Conservation (phyloP, 2,113 vertebrate genomes). For the Muscicapa adusta region DNA sequence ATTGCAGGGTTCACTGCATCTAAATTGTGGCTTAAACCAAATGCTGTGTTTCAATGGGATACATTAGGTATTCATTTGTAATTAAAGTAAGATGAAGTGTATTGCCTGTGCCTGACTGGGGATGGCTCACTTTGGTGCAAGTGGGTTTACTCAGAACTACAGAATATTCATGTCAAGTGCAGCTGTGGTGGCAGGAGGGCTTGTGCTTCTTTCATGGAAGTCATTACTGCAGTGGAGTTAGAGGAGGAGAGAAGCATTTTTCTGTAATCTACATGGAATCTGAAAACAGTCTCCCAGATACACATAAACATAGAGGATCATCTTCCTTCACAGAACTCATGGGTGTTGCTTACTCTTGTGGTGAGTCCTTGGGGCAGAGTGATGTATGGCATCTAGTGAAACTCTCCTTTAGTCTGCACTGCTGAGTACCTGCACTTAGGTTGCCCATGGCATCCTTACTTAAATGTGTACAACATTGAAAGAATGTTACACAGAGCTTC, state of each 20-base stretch:
- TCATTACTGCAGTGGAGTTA: neutral
- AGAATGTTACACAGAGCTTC: neutral
- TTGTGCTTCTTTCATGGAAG: neutral
- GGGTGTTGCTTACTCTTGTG: neutral
- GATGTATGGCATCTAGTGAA: neutral
- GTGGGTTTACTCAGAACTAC: neutral
- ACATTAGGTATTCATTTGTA: neutral
- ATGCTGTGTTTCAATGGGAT: neutral
- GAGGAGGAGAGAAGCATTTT: neutral
- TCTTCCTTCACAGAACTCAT: neutral
- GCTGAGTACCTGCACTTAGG: neutral
- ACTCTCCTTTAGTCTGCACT: neutral
- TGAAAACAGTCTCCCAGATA: neutral
- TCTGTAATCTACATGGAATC: neutral
- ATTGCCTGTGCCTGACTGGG: neutral
- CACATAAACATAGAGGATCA: neutral
- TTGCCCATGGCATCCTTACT: neutral
- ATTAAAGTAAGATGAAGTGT: neutral
- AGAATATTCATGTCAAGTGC: neutral
- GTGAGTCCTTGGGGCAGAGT: neutral
- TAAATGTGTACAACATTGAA: neutral
- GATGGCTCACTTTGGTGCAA: fast-evolving
- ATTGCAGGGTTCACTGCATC: neutral
- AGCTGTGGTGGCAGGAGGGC: neutral
- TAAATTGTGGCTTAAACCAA: neutral